Percentiles rank a stretch among this genome's conserved stretches.
Conservation (phyloP, 2,113 vertebrate species). For the Neotragus moschatus region DNA sequence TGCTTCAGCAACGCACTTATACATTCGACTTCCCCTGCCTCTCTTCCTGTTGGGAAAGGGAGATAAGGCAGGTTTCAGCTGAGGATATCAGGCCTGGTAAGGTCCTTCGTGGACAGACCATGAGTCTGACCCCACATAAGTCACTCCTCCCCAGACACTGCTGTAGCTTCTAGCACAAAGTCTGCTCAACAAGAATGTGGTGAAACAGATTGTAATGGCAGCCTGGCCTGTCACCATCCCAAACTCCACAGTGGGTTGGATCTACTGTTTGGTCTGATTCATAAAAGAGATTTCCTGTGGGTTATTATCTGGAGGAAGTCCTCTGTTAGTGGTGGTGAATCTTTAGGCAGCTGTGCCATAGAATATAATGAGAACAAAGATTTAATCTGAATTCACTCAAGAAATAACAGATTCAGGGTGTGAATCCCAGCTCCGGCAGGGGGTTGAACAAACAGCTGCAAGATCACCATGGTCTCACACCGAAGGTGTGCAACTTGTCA, state of each 20-base stretch:
- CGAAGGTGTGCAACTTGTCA: slow-evolving; percentile 42
- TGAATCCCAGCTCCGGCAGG: slow-evolving; percentile 63
- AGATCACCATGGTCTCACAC: neutral
- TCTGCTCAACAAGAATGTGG: neutral
- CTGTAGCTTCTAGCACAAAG: neutral
- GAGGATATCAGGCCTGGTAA: neutral
- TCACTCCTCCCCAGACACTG: neutral
- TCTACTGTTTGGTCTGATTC: neutral
- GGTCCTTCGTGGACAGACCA: neutral
- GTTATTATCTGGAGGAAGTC: slow-evolving; percentile 5
- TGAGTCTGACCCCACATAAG: fast-evolving
- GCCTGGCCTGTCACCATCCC: neutral
- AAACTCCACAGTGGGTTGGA: neutral
- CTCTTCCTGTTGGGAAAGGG: neutral
- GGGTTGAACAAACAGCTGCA: slow-evolving; percentile 28
- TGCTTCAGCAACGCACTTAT: neutral
- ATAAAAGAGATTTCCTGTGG: slow-evolving; percentile 25
- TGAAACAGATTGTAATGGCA: neutral
- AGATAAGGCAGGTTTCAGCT: neutral
- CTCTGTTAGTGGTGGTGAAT: neutral
- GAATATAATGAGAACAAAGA: slow-evolving; percentile 25
- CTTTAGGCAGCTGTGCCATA: neutral
- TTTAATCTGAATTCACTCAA: slow-evolving; percentile 45
- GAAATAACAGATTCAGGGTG: slow-evolving; percentile 15
- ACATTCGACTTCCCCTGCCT: neutral